Evolutionary conservation across 1,140 invertebrate genomes (phyloP).

Genomic region (Brachionus sp.): DNA sequence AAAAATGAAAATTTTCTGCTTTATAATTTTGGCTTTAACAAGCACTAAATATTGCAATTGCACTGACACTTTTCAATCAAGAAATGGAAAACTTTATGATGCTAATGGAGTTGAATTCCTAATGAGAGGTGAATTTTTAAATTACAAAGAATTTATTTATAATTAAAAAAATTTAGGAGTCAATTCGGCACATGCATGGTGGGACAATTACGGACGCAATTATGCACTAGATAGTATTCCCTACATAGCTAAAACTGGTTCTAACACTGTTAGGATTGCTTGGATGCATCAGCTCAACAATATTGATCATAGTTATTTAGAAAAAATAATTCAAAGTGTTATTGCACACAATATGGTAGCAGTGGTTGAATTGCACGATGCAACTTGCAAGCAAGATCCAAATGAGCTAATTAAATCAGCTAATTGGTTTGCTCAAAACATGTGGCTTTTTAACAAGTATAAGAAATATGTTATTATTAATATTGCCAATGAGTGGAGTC

Average conservation of each 20-base stretch:
- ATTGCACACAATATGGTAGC: neutral
- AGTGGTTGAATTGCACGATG: conserved; percentile 28
- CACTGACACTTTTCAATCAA: conserved; percentile 9
- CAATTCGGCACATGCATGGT: conserved; percentile 37
- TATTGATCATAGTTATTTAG: conserved; percentile 5
- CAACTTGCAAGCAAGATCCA: neutral
- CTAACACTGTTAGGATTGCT: conserved; percentile 5
- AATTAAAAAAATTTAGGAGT: neutral
- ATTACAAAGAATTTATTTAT: neutral
- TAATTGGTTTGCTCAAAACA: conserved; percentile 23
- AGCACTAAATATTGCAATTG: neutral
- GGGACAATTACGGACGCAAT: conserved; percentile 12
- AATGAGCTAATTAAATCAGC: conserved; percentile 2
- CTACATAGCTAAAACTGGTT: neutral
- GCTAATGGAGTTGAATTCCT: neutral
- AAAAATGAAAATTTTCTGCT: neutral
- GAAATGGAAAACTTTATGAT: conserved; percentile 23
- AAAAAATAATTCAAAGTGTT: neutral
- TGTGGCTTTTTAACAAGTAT: conserved; percentile 12
- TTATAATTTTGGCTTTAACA: neutral
- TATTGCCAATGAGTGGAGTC: conserved; percentile 30
- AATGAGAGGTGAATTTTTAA: neutral
- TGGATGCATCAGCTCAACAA: conserved; percentile 17
- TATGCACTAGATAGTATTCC: conserved; percentile 16
- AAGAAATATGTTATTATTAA: conserved; percentile 10